These are phyloP conservation scores for Aeoliscus strigatus DNA, from an alignment of 2,797 vertebrate species.

Conservation along the genomic window DNA sequence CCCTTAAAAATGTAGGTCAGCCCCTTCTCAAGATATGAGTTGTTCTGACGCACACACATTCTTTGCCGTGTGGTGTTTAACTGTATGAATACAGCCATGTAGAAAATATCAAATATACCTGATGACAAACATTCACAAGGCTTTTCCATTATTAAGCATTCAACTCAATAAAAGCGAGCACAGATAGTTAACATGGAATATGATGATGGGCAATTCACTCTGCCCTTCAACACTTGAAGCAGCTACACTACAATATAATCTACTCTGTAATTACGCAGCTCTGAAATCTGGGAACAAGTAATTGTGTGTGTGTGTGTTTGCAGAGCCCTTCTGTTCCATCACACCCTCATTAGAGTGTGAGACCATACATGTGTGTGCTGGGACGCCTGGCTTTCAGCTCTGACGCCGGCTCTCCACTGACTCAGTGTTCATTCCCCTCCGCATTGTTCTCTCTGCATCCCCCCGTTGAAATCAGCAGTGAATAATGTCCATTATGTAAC, in stretches of 20 bases:
- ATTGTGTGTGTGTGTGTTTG: conserved; percentile 16
- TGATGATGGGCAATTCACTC: conserved; percentile 17
- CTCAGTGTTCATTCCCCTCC: conserved; percentile 50
- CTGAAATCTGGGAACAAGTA: conserved; percentile 14
- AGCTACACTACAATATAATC: conserved; percentile 27
- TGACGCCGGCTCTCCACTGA: conserved; percentile 33
- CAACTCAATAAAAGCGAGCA: conserved; percentile 12
- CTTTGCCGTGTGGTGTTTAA: conserved; percentile 2
- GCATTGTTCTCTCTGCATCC: conserved; percentile 48
- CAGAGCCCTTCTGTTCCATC: conserved; percentile 34
- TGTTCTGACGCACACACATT: conserved; percentile 4
- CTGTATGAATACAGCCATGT: conserved; percentile 7
- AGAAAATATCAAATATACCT: neutral
- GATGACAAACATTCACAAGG: neutral
- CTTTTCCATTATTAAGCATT: neutral
- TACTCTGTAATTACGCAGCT: conserved; percentile 21
- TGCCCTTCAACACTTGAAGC: conserved; percentile 24
- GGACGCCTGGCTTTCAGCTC: conserved; percentile 51
- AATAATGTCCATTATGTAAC: conserved; percentile 65
- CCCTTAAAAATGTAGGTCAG: conserved; percentile 49
- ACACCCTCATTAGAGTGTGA: conserved; percentile 62
- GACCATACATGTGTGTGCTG: conserved; percentile 24
- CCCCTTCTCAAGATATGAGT: neutral
- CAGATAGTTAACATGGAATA: conserved; percentile 28
- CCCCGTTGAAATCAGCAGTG: conserved; percentile 42